Evolutionary conservation across 2,888 invertebrate genomes (phyloP).

Genomic region (Pharmacophagus antenor): DNA sequence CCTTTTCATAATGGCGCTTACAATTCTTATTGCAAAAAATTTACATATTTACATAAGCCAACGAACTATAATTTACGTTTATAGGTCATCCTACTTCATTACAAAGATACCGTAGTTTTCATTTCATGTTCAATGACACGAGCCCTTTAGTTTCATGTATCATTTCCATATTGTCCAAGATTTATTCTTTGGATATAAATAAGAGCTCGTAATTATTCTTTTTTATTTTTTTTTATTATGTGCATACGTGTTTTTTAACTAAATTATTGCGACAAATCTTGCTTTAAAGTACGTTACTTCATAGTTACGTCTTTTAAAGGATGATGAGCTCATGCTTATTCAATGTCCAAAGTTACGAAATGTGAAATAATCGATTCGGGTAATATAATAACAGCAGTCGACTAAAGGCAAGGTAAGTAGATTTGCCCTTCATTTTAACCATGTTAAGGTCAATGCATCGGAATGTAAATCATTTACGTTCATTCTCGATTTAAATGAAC

Average conservation of each 20-base stretch:
- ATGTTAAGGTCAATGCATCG: background rate
- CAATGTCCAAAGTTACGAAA: too few relatives aligned
- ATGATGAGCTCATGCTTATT: too few relatives aligned
- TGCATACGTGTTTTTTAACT: too few relatives aligned
- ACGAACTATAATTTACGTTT: background rate
- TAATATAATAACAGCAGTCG: background rate
- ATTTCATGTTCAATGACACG: too few relatives aligned
- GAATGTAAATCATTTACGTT: background rate
- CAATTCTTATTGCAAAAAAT: background rate
- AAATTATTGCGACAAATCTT: too few relatives aligned
- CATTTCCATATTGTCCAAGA: background rate
- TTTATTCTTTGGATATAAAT: too few relatives aligned
- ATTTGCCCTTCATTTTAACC: background rate
- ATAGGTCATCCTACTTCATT: background rate
- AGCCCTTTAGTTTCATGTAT: background rate
- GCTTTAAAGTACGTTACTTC: too few relatives aligned
- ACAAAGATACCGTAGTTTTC: background rate
- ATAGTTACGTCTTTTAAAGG: too few relatives aligned
- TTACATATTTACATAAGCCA: background rate
- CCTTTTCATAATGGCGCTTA: background rate
- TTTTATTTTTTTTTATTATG: too few relatives aligned
- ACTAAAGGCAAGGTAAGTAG: background rate
- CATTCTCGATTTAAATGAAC: background rate
- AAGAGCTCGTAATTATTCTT: too few relatives aligned
- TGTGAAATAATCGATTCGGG: background rate